These are phyloP conservation scores for Anabas testudineus DNA, from an alignment of 2,797 vertebrate species.

Conservation along the genomic window DNA sequence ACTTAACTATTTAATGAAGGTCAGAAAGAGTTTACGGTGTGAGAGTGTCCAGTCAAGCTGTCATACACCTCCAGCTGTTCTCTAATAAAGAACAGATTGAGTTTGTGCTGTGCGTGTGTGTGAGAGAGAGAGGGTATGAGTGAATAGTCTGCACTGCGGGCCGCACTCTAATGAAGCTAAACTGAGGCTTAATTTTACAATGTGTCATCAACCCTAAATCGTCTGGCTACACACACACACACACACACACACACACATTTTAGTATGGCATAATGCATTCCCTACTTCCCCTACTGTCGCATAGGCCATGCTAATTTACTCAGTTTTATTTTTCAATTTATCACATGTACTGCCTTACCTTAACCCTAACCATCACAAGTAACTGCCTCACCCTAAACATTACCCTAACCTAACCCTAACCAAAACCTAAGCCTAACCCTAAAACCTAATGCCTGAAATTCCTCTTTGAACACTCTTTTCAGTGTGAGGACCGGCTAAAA, in stretches of 20 bases:
- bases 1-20: slow-evolving; percentile 79
- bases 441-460: no score
- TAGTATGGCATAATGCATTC: no score
- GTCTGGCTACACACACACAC: slow-evolving; percentile 32
- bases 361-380: no score
- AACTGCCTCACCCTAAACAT: no score
- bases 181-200: slow-evolving; percentile 73
- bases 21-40: slow-evolving; percentile 77
- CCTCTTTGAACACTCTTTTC: no score
- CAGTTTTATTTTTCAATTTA: slow-evolving; percentile 32
- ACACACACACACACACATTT: slow-evolving; percentile 16
- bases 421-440: no score
- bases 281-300: no score
- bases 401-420: no score
- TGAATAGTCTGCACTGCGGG: slow-evolving; percentile 65
- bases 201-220: slow-evolving; percentile 67
- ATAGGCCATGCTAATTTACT: no score
- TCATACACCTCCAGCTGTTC: slow-evolving; percentile 79
- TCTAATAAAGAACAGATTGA: slow-evolving; percentile 81
- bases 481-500: no score
- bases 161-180: slow-evolving; percentile 76
- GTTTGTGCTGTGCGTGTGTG: slow-evolving; percentile 52
- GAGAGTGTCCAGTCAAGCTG: slow-evolving; percentile 78
- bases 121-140: slow-evolving; percentile 24
- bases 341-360: no score